Base-by-base conservation (phyloP, 2,113 vertebrate species). In the Centropus unirufus region DNA sequence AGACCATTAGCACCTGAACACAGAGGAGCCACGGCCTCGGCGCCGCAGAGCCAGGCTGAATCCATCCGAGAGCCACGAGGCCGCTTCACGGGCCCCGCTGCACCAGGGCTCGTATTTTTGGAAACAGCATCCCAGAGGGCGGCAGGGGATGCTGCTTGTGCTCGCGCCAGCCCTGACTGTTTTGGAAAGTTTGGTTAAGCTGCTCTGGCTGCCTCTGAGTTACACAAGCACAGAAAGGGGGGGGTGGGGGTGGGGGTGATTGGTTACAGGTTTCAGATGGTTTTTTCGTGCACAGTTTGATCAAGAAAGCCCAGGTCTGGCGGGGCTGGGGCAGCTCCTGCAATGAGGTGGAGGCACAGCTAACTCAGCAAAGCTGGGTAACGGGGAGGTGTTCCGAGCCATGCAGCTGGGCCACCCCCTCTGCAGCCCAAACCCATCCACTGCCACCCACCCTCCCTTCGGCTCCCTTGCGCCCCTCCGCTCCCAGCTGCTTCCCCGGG, bases 1-100 rank as follows among this genome's bases (percentile, higher is more conserved):
- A 95, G 72, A 91, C 87, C 91, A 95, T 94, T 95, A 95, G 93
- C 96, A 96, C 95, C 95, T 95, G 95, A 15, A 77, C 69, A 85
- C 1, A 4, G 63, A 94, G 94, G 85, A 94, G 90, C 44, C 91
- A 30, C 1, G 63, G 86, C 94, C 90, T 74, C 27, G 86, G 57
- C 12, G 5, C 69, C 23, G 75, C 59, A 13, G 75, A 84, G 70
- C 0, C 1, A 29, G 58, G 89, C 47, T 34, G 42, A 79, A 84
- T 59, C 61, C 8, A 2, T 19, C 11, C 2, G 2, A 83, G 39
- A 87, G 74, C 58, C 39, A 20, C 0, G 4, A 85, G 82, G 42
- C 74, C 19, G 92, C 78, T 73, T 44, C 93, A 12, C 0, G 7
- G 5, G 8, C 77, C 16, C 39, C 8, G 20, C 84, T 64, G 30